A percentile compares a stretch with the other conserved stretches of the same genome.
Evolutionary conservation across 2,113 vertebrate genomes (phyloP).

Genomic region (Eurypyga helias): DNA sequence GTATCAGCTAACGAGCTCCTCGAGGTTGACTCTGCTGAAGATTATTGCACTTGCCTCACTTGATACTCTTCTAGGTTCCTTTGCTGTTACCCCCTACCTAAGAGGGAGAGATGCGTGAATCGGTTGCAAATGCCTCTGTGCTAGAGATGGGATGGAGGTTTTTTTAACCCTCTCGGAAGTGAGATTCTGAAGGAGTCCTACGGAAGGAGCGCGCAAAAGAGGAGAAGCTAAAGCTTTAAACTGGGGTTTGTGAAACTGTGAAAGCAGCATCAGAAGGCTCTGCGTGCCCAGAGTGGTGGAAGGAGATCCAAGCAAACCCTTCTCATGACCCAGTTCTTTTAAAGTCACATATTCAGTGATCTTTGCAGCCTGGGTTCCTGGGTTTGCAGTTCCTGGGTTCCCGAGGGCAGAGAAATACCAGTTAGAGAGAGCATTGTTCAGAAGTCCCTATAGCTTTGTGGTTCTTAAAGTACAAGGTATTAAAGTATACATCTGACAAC

Average conservation of each 20-base stretch:
- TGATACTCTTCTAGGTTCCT: neutral
- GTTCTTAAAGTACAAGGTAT: neutral
- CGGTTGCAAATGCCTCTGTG: neutral
- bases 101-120: neutral
- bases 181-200: neutral
- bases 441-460: neutral
- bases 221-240: neutral
- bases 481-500: neutral
- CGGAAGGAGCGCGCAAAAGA: neutral
- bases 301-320: neutral
- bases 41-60: neutral
- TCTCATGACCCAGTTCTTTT: neutral
- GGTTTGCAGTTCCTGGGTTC: too few relatives aligned
- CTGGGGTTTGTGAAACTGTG: neutral
- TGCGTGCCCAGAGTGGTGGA: neutral
- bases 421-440: neutral
- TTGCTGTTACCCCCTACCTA: neutral
- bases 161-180: neutral
- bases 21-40: neutral
- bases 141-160: neutral
- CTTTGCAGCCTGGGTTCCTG: neutral
- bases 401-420: neutral
- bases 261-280: neutral
- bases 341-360: neutral
- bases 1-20: conserved; percentile 54